A percentile compares a stretch with the other conserved stretches of the same genome.
Evolutionary conservation across 2,113 vertebrate species (phyloP).

Genomic region (Apistogramma diplotaenia): DNA sequence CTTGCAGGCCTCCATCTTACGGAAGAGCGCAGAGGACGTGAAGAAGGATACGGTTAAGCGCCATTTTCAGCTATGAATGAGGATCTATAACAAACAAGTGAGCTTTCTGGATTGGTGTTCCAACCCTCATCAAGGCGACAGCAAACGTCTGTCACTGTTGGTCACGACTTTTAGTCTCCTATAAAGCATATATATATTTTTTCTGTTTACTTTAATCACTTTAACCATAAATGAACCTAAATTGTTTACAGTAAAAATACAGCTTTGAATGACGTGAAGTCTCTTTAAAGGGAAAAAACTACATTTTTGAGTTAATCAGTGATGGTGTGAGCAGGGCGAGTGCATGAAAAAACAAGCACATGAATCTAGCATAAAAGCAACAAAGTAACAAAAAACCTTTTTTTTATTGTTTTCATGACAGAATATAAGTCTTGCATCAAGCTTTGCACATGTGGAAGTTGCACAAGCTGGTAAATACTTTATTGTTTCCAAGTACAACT

Average conservation of each 20-base stretch:
- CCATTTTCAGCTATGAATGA: conserved; percentile 61
- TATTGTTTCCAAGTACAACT: conserved; percentile 54
- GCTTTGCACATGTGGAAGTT: conserved; percentile 17
- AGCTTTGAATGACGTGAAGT: background rate
- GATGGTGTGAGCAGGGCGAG: background rate
- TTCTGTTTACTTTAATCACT: background rate
- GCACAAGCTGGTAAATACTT: conserved; percentile 58
- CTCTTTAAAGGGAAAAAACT: background rate
- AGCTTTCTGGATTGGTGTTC: background rate
- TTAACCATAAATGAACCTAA: conserved; percentile 28
- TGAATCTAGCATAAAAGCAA: background rate
- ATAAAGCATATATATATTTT: conserved; percentile 3
- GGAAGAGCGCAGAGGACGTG: conserved; percentile 40
- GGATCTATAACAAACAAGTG: background rate
- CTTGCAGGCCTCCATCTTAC: conserved; percentile 72
- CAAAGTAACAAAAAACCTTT: background rate
- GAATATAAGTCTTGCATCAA: background rate
- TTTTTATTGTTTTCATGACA: conserved; percentile 8
- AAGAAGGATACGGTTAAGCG: conserved; percentile 48
- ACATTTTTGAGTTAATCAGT: background rate
- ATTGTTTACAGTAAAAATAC: conserved; percentile 10
- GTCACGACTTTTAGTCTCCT: background rate
- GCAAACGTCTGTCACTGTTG: background rate
- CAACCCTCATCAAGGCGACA: background rate
- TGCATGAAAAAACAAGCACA: conserved; percentile 24